Evolutionary conservation across 2,888 invertebrate genomes (phyloP), one percentile per base, ranked within the genome.

Genomic region (Julus scanicus): DNA sequence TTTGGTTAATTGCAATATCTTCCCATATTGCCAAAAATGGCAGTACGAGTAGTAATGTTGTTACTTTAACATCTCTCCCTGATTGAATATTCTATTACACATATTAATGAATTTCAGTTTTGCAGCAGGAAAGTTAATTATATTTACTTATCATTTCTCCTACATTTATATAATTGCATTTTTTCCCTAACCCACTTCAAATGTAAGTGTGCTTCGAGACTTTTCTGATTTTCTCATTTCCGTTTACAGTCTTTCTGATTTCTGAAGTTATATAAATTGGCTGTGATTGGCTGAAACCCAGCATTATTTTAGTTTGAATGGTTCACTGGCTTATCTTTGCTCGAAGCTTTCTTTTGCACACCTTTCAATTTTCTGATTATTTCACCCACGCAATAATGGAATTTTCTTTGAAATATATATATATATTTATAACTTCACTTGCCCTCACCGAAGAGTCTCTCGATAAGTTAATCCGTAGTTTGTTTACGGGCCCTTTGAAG

Each of bases 291-390:
- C 80, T 80, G 80, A 80, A 37, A 8, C 80, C 37, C 29, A 80
- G 80, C 80, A 20, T 63, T 20, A n/a, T 63, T 63, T 63, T 63
- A n/a, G n/a, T n/a, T 71, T 8, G 71, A 71, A 71, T 80, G 9
- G 80, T 80, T 63, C 37, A 37, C 80, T 80, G 13, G 80, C 29
- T 71, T 80, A 80, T 80, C 37, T 80, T 80, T 80, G 80, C 80
- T 80, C 80, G 37, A 37, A 80, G 13, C 37, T 80, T 80, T 80
- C 80, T 29, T 80, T 37, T 80, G 80, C 80, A 80, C 80, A 37
- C 37, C 11, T 37, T 37, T 11, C 80, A 37, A 80, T 80, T 37
- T 80, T 29, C 29, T 80, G 11, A 80, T 29, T 80, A 80, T 37
- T 37, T 71, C 11, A 37, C 13, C 80, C 80, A 71, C 71, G 20